Evolutionary conservation across 2,113 vertebrate species (phyloP).

Genomic region (Arvicanthis niloticus): DNA sequence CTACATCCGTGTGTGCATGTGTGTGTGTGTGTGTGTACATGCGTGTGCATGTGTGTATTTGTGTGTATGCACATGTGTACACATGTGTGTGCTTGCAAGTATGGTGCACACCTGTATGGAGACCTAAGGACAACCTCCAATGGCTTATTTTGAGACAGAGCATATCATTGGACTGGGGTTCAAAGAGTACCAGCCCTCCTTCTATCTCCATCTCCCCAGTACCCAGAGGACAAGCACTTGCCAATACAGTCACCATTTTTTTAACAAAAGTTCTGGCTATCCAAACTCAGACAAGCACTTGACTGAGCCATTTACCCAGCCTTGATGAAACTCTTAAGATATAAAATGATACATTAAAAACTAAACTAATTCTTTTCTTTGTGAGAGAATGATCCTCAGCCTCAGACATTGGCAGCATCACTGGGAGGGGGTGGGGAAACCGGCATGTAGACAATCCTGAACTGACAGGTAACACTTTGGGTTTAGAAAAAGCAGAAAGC

Average conservation of each 20-base stretch:
- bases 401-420: neutral
- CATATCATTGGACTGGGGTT: neutral
- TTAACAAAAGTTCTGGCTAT: neutral
- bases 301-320: neutral
- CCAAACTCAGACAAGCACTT: neutral
- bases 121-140: neutral
- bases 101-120: neutral
- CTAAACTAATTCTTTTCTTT: constrained; percentile 66
- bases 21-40: neutral
- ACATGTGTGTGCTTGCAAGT: too few species aligned
- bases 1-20: neutral
- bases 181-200: too few species aligned
- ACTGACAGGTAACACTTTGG: neutral
- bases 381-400: neutral
- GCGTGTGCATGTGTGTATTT: too few species aligned
- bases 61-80: neutral
- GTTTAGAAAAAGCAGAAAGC: constrained; percentile 23
- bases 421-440: neutral
- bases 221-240: neutral
- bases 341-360: constrained; percentile 49
- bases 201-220: neutral
- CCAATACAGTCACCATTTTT: neutral
- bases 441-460: neutral
- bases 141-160: neutral
- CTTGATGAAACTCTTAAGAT: constrained; percentile 63